Evolutionary conservation across 2,888 invertebrate species (phyloP), one percentile per base, ranked within the genome.

Genomic region (Peribatodes rhomboidaria): DNA sequence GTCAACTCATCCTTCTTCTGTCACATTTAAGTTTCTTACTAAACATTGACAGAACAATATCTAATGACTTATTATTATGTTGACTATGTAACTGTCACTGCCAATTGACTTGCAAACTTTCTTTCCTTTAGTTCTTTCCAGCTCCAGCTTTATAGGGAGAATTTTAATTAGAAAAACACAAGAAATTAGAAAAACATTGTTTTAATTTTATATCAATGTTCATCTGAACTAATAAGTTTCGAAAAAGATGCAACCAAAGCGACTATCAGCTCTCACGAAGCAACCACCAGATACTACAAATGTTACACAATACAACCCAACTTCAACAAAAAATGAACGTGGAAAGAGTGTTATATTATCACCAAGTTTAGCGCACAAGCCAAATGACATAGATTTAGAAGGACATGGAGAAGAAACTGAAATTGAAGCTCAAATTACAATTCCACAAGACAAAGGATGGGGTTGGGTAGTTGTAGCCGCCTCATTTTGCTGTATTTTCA

Each of bases 371-470:
- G 67, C 84, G 22, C 71, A 82, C 33, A 79, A 70, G 41, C 82
- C 80, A 1, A 11, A 54, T 63, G 80, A 80, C 39, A 81, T 84
- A 67, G 76, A 84, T 61, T 46, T 81, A 35, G 84, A 86, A 78
- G 89, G 86, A n/a, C n/a, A n/a, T 78, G 89, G 84, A 31, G 89
- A 90, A 80, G 89, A 90, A 82, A 88, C 86, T 58, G 92, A 92
- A 82, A 90, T 93, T 44, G 79, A 89, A 53, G 90, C 91, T n/a
- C 87, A 90, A 78, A 87, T 93, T 73, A 82, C 86, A 44, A 72
- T 92, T 39, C 92, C 92, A 13, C 71, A 80, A 60, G 92, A 93
- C 68, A 89, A 90, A 61, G 86, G 87, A 22, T 92, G 92, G 91
- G 92, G 91, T 41, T 93, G 92, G 92, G 77, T 90, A 7, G 92